phyloP scores from a whole-genome alignment of 2,113 vertebrate species.

The Eretmochelys imbricata region DNA sequence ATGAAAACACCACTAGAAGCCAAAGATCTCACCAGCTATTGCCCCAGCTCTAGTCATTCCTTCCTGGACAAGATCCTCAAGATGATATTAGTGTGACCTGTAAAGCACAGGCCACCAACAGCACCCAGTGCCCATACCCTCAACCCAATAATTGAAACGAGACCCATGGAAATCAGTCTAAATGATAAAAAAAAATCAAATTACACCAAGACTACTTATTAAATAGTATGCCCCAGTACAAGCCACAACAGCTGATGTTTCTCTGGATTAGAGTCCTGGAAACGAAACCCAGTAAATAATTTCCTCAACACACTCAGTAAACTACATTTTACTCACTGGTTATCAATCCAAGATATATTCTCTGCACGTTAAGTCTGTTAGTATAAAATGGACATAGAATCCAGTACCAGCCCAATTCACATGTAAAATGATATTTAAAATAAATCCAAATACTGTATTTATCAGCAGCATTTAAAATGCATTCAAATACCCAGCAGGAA shows the following conservation, averaged over 20 bases:
- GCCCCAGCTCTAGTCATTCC: not conserved
- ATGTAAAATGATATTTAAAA: not conserved
- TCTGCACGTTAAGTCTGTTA: not conserved
- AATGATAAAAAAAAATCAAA: not conserved
- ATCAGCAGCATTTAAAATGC: not conserved
- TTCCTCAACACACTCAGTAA: not conserved
- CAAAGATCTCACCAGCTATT: not conserved
- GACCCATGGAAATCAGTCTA: not conserved
- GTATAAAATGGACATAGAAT: not conserved
- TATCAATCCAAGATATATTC: not conserved
- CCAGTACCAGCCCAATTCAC: not conserved
- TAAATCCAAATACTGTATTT: not conserved
- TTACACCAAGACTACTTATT: not conserved
- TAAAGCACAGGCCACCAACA: not conserved
- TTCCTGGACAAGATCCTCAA: not conserved
- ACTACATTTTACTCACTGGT: slow-evolving; percentile 1
- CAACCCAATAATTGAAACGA: not conserved
- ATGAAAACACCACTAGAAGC: not conserved
- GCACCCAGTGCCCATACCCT: too few species aligned
- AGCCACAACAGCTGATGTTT: rapidly evolving
- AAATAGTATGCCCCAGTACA: not conserved
- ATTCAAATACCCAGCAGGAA: slow-evolving; percentile 10
- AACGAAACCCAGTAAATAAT: not conserved
- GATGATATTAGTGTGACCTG: not conserved
- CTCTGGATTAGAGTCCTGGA: not conserved